Evolutionary conservation across 2,113 vertebrate genomes (phyloP), one percentile per base, ranked within the genome.

Genomic region (Merops nubicus): DNA sequence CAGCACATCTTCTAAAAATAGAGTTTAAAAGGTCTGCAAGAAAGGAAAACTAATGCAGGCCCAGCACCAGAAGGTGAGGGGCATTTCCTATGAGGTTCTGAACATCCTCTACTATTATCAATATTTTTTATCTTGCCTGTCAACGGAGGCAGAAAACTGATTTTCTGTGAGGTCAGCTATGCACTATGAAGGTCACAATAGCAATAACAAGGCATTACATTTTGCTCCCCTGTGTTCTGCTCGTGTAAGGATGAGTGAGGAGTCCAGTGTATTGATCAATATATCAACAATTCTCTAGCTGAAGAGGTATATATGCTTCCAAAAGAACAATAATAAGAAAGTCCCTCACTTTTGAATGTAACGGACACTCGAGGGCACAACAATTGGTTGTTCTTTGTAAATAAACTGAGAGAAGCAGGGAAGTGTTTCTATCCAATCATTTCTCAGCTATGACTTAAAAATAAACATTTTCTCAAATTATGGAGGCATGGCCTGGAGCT

Each of bases 121-220:
- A 84, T 95, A 95, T 96, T 94, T 97, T 97, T 96, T 95, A 92
- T 93, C 89, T 93, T 91, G 42, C 78, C 88, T 96, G 93, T 95
- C 87, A 93, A 29, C 85, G 15, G 62, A 95, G 91, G 84, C 48
- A 91, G 88, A 95, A 95, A 97, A 87, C 85, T 47, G 87, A 88
- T 94, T 95, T 96, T 94, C 87, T 85, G 48, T 68, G 73, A 64
- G 94, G 94, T 94, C 95, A 91, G 48, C 85, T 87, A 93, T 85
- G 93, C 89, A 79, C 87, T 79, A 12, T 42, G 88, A 76, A 83
- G 91, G 96, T 93, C 84, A 85, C n/a, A 65, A 53, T 17, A 85
- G 87, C 94, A 92, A 88, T 88, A 93, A 89, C 93, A 95, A 94
- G 81, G 85, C 93, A 84, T 93, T 93, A 91, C 73, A 47, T 93